Base-by-base conservation (phyloP, 1,140 invertebrate species). In the Drosophila athabasca region DNA sequence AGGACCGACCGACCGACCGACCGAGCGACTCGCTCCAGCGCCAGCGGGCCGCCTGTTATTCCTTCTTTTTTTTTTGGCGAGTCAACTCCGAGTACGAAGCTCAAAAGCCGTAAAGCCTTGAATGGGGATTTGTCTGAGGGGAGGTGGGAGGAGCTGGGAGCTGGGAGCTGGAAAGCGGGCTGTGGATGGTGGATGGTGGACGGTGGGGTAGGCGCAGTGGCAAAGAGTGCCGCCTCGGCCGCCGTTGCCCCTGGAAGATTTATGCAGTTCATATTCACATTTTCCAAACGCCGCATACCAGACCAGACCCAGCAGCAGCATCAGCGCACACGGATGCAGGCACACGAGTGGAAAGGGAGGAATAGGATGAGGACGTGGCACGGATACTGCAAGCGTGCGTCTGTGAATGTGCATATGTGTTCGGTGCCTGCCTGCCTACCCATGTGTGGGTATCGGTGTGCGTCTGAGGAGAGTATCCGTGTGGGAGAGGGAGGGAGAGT, bases 191-290 rank as follows among this genome's bases (percentile, higher is more conserved):
- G 52, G 44, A n/a, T 39, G 17, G 31, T 8, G 46, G 44, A 41
- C 35, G 44, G 67, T 57, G 54, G 24, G 60, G 64, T 78, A 70
- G 79, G 76, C 68, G 76, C 71, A 64, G 66, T 69, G 79, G 84
- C 84, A 89, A 88, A 88, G 84, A 84, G 79, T 88, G 82, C 82
- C 82, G 83, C 84, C 35, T 39, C 35, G 35, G 11, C 35, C 35
- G 35, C 35, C 77, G 79, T 73, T 72, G 77, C 69, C 74, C 84
- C 79, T 90, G 68, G 58, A 88, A 88, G 88, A 90, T 90, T 90
- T 90, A 90, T 90, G 88, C 87, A 90, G 88, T 90, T 90, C 88
- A 90, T 90, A 90, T 90, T 90, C 88, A 90, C 87, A 90, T 90
- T 90, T 90, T 88, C 79, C 83, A 84, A 90, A 90, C 70, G 88